Evolutionary conservation across 1,140 invertebrate genomes (phyloP), one percentile per base, ranked within the genome.

Genomic region (Mactra quadrangularis): DNA sequence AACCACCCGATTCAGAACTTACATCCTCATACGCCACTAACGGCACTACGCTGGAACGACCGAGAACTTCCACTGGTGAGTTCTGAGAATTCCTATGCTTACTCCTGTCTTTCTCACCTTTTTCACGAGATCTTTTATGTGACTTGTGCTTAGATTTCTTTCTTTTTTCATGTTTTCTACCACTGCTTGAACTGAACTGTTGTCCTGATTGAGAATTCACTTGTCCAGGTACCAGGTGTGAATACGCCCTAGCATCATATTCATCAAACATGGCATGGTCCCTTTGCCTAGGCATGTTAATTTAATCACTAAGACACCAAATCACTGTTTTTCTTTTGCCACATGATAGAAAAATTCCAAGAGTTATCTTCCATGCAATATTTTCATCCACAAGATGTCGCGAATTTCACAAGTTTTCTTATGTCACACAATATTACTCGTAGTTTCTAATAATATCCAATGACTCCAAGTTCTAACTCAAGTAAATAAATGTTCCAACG

Each of bases 21-120:
- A 91, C 88, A 76, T 91, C 91, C 85, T 92, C 90, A 78, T 92
- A 91, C n/a, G 81, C 91, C 25, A 92, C 90, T n/a, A n/a, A 91
- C n/a, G 81, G 90, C 15, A 41, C 38, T 41, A 91, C 86, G 60
- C 79, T 74, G 27, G 70, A 74, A 52, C 60, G 38, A n/a, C 70
- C 79, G 35, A 75, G 41, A 35, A 72, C 45, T 33, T 71, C 59
- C 0, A 66, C 70, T 9, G 70, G 53, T 25, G 79, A 38, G 64
- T 75, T 75, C 33, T 52, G 41, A 25, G 79, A 74, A 59, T 9
- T 47, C 25, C 71, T 85, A 25, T 79, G 57, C 29, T 84, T 78
- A 55, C 59, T 75, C 62, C 77, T 71, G 19, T 83, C 59, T 57
- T 76, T 87, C 50, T 87, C 83, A 68, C 82, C 53, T 53, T 78